These are phyloP conservation scores for Acropternis orthonyx DNA, from an alignment of 2,797 vertebrate genomes.

Conservation along the genomic window DNA sequence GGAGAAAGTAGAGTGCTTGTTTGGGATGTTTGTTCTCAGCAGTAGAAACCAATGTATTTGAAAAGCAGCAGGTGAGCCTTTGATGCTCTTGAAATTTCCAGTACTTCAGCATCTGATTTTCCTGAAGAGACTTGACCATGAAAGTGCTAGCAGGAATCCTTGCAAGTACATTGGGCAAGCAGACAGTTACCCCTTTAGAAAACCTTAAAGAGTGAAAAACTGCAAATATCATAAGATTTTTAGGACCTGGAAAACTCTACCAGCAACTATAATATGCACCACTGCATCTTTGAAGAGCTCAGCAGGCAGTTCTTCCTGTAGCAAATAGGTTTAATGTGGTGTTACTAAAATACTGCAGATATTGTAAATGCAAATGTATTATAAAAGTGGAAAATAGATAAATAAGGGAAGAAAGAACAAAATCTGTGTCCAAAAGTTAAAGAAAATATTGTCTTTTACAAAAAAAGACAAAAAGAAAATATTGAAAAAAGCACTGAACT, in stretches of 20 bases:
- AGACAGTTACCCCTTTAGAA: not conserved
- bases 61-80: not conserved
- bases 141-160: not conserved
- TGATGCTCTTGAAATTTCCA: not conserved
- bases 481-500: not conserved
- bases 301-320: not conserved
- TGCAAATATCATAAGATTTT: not conserved
- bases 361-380: not conserved
- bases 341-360: not conserved
- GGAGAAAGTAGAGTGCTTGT: not conserved
- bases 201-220: not conserved
- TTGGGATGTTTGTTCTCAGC: not conserved
- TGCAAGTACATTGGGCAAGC: not conserved
- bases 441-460: not conserved
- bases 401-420: not conserved
- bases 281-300: not conserved
- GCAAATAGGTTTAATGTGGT: not conserved
- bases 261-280: not conserved
- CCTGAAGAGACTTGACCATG: not conserved
- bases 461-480: not conserved
- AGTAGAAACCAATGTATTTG: not conserved
- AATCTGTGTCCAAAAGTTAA: not conserved
- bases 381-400: not conserved
- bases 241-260: not conserved
- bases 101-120: not conserved